A percentile compares a stretch with the other conserved stretches of the same genome.
These are phyloP conservation scores for Macaria liturata DNA, from an alignment of 2,888 invertebrate species.

Conservation along the genomic window DNA sequence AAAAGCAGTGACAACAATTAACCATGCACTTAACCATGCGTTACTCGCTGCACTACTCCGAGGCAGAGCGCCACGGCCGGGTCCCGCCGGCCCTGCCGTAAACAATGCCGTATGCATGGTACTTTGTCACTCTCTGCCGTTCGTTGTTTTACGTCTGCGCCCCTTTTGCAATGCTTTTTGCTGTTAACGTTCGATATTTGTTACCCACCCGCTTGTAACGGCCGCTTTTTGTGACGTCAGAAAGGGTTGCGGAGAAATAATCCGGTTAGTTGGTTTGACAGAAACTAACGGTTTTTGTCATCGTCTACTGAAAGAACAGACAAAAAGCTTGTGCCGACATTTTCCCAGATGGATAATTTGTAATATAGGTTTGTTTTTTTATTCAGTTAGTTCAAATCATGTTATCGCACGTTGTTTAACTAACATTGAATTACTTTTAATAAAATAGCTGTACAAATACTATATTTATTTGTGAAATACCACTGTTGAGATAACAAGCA, in stretches of 20 bases:
- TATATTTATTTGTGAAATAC: too few species aligned
- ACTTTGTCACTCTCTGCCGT: slow-evolving; percentile 58
- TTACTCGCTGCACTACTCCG: slow-evolving; percentile 27
- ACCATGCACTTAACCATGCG: slow-evolving; percentile 29
- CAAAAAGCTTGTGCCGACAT: too few species aligned
- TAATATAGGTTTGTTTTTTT: too few species aligned
- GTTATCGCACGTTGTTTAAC: too few species aligned
- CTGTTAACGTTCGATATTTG: slow-evolving; percentile 46
- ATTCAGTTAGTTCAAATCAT: too few species aligned
- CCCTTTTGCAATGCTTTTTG: slow-evolving; percentile 45
- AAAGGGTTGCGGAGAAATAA: slow-evolving; percentile 35
- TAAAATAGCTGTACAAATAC: too few species aligned
- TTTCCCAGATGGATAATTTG: too few species aligned
- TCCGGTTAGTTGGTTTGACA: slow-evolving; percentile 2
- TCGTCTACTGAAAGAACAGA: too few species aligned
- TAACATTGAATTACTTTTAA: too few species aligned
- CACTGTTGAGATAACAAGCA: too few species aligned
- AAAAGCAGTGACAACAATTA: slow-evolving; percentile 15
- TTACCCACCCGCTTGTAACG: slow-evolving; percentile 20
- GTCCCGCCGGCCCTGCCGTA: slow-evolving; percentile 42
- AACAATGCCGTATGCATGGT: slow-evolving; percentile 47
- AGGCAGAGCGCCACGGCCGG: slow-evolving; percentile 36
- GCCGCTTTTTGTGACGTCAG: slow-evolving; percentile 17
- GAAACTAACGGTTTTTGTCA: too few species aligned
- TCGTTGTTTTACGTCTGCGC: slow-evolving; percentile 52